Base-by-base conservation (phyloP, 2,797 vertebrate genomes). In the Phrynocephalus guinanensis region DNA sequence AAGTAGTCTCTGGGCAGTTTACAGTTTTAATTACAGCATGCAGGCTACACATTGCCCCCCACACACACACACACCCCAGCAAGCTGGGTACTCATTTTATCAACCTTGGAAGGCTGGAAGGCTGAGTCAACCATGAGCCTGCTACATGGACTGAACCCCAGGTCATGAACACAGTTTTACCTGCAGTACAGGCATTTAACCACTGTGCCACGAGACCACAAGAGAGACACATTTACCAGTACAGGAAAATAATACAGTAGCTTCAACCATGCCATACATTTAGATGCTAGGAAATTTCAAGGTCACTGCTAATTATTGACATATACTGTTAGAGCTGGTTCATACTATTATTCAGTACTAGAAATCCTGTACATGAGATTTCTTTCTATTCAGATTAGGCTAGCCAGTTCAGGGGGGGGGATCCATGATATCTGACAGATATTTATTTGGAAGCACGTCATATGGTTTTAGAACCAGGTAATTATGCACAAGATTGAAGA, bases 361-460 rank as follows among this genome's bases (percentile, higher is more conserved):
- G 52, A 79, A 83, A 56, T 83, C 70, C 70, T 83, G 18, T 80
- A 81, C 52, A 72, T n/a, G 26, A n/a, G 72, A 72, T 60, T 15
- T 72, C 9, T 48, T 16, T 56, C 20, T 10, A n/a, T 80, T 80
- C 38, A 63, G 10, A n/a, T 81, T 44, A 56, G 60, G 44, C 63
- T 80, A 81, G 26, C 68, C 48, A 66, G 18, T 80, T 28, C 10
- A 22, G 50, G 28, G n/a, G 71, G 60, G n/a, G 63, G 22, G 8
- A 11, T 56, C 52, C 52, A 56, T 33, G 56, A 8, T 60, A 60
- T 24, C 22, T 22, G 24, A 26, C 33, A 24, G 4, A 72, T 16
- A 6, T 67, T 83, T 56, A 38, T 73, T 72, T 56, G 20, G 2
- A 50, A n/a, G 9, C 9, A 83, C 20, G 8, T 30, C 28, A 6